Conservation (phyloP, 2,888 invertebrate genomes). For the Chesias legatella region DNA sequence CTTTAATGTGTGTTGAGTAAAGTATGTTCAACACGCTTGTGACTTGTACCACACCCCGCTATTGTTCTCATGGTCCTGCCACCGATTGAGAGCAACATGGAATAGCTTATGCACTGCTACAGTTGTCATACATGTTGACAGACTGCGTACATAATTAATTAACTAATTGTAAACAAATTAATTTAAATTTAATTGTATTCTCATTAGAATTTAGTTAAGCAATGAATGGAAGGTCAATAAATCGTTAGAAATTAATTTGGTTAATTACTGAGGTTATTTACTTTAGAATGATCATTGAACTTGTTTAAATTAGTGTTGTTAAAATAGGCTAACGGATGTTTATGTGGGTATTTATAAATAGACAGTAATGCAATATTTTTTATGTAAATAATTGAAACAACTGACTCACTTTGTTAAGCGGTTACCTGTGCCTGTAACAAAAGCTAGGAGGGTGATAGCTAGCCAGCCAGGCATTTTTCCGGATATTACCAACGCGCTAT, state of each 20-base stretch:
- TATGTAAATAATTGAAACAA: too few species aligned
- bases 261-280: background rate
- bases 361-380: too few species aligned
- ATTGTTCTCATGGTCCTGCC: constrained; percentile 22
- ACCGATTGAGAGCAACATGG: constrained; percentile 21
- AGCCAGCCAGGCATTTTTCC: too few species aligned
- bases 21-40: constrained; percentile 1
- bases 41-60: constrained; percentile 9
- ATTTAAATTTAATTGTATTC: constrained; percentile 36
- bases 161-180: constrained; percentile 40
- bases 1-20: background rate
- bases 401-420: too few species aligned
- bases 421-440: too few species aligned
- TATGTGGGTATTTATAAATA: too few species aligned
- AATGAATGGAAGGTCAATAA: background rate
- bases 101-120: constrained; percentile 22
- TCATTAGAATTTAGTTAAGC: constrained; percentile 22
- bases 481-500: too few species aligned
- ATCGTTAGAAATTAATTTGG: background rate
- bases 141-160: constrained; percentile 36
- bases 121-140: constrained; percentile 32
- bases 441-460: too few species aligned
- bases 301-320: too few species aligned
- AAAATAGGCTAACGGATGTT: too few species aligned
- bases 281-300: too few species aligned